Conservation (phyloP, 2,113 vertebrate species). For the Zeus faber region DNA sequence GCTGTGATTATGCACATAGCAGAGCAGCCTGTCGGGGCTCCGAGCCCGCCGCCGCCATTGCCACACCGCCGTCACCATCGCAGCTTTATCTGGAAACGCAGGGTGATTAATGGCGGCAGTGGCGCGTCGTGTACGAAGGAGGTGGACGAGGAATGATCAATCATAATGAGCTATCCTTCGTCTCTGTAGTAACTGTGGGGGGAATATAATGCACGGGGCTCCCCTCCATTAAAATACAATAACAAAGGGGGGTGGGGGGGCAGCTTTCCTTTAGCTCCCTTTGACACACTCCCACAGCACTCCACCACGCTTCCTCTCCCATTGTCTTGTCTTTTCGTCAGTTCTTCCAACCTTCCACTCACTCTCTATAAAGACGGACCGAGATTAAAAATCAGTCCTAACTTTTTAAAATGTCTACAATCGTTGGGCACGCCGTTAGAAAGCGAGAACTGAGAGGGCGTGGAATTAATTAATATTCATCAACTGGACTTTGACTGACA, state of each 20-base stretch:
- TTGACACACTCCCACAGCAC: constrained; percentile 26
- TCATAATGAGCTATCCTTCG: constrained; percentile 78
- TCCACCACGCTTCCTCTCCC: constrained; percentile 27
- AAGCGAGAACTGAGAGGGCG: too few relatives aligned
- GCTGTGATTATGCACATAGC: too few relatives aligned
- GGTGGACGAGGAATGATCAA: constrained; percentile 70
- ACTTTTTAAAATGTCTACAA: too few relatives aligned
- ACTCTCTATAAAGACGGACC: constrained; percentile 2
- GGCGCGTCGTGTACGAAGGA: constrained; percentile 54
- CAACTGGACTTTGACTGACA: too few relatives aligned
- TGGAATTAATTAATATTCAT: too few relatives aligned
- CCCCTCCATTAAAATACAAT: constrained; percentile 69
- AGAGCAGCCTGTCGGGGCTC: constrained; percentile 11
- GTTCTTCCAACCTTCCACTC: constrained; percentile 5
- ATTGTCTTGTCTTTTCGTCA: not conserved
- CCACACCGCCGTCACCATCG: not conserved
- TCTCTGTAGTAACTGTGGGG: constrained; percentile 67
- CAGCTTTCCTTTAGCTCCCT: constrained; percentile 27
- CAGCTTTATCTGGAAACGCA: constrained; percentile 68
- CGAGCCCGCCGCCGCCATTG: constrained; percentile 31
- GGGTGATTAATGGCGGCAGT: constrained; percentile 72
- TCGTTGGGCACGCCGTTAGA: too few relatives aligned
- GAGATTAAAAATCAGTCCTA: not conserved
- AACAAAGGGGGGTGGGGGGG: constrained; percentile 58
- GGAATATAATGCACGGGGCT: constrained; percentile 33